phyloP scores from a whole-genome alignment of 2,888 invertebrate species.

The Lochmaea capreae region DNA sequence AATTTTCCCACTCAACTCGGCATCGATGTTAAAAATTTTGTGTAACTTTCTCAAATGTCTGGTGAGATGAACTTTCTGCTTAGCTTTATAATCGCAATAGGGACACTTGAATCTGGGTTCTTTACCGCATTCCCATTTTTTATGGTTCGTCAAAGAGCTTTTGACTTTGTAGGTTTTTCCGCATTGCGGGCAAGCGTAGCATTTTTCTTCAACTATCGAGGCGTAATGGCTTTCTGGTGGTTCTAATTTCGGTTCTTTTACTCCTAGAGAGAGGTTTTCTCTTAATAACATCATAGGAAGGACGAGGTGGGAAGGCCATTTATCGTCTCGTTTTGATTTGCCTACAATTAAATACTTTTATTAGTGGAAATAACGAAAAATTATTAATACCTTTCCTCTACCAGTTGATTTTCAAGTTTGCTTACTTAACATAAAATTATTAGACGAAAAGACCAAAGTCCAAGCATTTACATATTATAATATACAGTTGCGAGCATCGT shows the following conservation, averaged over 20 bases:
- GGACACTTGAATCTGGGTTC: conserved; percentile 43
- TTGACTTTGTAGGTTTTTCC: conserved; percentile 41
- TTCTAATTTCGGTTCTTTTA: conserved; percentile 14
- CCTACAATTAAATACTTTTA: background rate
- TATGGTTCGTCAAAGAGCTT: conserved; percentile 40
- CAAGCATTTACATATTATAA: too few species aligned
- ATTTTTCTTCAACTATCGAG: conserved; percentile 15
- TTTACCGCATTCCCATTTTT: conserved; percentile 47
- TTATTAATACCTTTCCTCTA: background rate
- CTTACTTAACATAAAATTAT: too few species aligned
- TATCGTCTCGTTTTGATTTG: conserved; percentile 1
- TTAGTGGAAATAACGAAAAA: background rate
- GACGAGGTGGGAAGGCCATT: conserved; percentile 80
- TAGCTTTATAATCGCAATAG: conserved; percentile 77
- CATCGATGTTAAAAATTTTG: conserved; percentile 22
- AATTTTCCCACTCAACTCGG: conserved; percentile 12
- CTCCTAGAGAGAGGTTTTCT: conserved; percentile 68
- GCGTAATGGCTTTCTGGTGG: conserved; percentile 6
- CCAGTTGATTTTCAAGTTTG: background rate
- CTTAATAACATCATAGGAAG: conserved; percentile 75
- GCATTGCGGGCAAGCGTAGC: conserved; percentile 36
- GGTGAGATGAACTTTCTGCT: conserved; percentile 81
- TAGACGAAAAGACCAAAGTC: too few species aligned
- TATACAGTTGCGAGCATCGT: too few species aligned
- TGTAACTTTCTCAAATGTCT: conserved; percentile 73